A percentile compares a stretch with the other conserved stretches of the same genome.
These are phyloP conservation scores for Ploceus nigricollis DNA, from an alignment of 2,113 vertebrate species.

Conservation along the genomic window DNA sequence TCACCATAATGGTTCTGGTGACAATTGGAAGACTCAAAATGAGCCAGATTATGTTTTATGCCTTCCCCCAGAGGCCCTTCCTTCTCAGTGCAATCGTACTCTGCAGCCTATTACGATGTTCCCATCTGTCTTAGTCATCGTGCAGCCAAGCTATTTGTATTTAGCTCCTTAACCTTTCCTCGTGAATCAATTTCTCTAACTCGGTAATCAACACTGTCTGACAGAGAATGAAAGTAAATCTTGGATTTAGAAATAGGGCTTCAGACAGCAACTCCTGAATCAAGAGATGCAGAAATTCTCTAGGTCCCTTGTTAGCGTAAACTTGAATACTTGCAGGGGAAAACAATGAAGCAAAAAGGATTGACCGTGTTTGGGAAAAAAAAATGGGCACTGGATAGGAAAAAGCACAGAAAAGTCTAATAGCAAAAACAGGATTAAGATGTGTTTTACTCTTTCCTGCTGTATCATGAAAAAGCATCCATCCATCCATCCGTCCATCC, in stretches of 20 bases:
- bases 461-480: background rate
- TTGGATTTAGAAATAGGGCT: background rate
- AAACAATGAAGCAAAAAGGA: background rate
- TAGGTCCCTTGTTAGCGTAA: background rate
- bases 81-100: constrained; percentile 5
- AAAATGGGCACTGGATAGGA: background rate
- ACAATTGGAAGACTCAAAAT: constrained; percentile 46
- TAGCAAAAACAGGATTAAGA: background rate
- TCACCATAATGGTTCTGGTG: constrained; percentile 22
- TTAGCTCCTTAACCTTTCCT: constrained; percentile 51
- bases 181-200: constrained; percentile 33
- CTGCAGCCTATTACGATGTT: constrained; percentile 24
- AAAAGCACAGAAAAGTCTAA: background rate
- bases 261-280: background rate
- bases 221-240: background rate
- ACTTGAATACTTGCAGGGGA: background rate
- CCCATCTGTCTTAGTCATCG: constrained; percentile 35
- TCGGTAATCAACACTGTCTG: background rate
- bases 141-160: constrained; percentile 34
- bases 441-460: background rate
- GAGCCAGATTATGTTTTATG: constrained; percentile 37
- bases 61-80: constrained; percentile 28
- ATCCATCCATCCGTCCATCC: background rate
- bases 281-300: background rate
- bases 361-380: background rate